Conservation (phyloP, 2,113 vertebrate species). For the Bos indicus region DNA sequence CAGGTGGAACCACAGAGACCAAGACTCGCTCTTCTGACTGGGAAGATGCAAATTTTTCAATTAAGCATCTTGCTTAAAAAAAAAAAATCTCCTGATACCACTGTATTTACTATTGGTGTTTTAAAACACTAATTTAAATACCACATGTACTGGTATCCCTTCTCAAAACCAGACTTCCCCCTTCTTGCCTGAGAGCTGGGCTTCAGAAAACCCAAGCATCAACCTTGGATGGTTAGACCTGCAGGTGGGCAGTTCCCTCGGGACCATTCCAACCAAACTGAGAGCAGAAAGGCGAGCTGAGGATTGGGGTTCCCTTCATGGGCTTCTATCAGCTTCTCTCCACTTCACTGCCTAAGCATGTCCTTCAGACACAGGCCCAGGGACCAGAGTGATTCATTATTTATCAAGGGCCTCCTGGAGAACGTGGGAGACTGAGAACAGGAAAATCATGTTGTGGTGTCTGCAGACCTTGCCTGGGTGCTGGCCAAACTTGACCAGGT, state of each 20-base stretch:
- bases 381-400: neutral
- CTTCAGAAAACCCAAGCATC: neutral
- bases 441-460: constrained; percentile 39
- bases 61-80: neutral
- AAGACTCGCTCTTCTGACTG: neutral
- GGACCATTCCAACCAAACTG: neutral
- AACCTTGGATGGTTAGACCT: neutral
- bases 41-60: constrained; percentile 40
- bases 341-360: neutral
- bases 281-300: neutral
- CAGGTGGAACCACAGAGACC: neutral
- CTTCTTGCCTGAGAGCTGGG: neutral
- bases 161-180: neutral
- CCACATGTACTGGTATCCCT: neutral
- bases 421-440: neutral
- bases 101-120: neutral
- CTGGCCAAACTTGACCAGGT: neutral
- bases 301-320: neutral
- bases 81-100: neutral
- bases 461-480: neutral
- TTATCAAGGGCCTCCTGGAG: neutral
- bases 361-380: neutral
- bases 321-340: neutral
- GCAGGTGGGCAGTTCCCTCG: neutral
- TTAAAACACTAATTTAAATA: neutral